phyloP scores from a whole-genome alignment of 2,888 invertebrate species.

The Rosalia funebris region DNA sequence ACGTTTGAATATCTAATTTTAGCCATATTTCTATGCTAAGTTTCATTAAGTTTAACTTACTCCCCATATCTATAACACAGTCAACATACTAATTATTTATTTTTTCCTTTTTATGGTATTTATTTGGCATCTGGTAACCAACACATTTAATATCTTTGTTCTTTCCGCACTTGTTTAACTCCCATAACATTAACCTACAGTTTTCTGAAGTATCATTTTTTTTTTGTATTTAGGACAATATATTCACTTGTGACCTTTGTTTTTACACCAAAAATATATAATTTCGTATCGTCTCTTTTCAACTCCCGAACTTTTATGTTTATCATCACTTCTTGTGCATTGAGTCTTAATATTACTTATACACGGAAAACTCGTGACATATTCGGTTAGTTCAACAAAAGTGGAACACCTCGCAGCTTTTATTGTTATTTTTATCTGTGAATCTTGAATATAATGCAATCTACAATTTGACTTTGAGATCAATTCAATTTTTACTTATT shows the following conservation, averaged over 20 bases:
- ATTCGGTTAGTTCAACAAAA: constrained; percentile 13
- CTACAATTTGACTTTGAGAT: constrained; percentile 9
- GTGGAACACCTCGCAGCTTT: constrained; percentile 8
- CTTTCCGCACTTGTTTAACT: neutral
- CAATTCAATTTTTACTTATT: constrained; percentile 7
- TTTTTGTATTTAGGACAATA: constrained; percentile 7
- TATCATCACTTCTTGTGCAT: neutral
- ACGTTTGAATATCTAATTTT: neutral
- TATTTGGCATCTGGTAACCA: neutral
- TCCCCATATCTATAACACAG: constrained; percentile 12
- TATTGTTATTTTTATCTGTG: neutral
- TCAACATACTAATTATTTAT: neutral
- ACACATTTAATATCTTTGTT: constrained; percentile 3
- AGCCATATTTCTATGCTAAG: neutral
- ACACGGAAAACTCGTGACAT: constrained; percentile 10
- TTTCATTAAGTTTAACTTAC: constrained; percentile 3
- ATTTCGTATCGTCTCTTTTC: neutral
- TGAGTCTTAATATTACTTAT: neutral
- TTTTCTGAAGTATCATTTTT: neutral
- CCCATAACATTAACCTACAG: neutral
- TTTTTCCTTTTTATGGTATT: neutral
- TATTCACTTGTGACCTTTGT: neutral
- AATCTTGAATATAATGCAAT: constrained; percentile 12
- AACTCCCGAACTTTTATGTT: neutral
- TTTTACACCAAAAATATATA: constrained; percentile 1